Conservation (phyloP, 2,113 vertebrate genomes). For the Cyphomyrus discorhynchus region DNA sequence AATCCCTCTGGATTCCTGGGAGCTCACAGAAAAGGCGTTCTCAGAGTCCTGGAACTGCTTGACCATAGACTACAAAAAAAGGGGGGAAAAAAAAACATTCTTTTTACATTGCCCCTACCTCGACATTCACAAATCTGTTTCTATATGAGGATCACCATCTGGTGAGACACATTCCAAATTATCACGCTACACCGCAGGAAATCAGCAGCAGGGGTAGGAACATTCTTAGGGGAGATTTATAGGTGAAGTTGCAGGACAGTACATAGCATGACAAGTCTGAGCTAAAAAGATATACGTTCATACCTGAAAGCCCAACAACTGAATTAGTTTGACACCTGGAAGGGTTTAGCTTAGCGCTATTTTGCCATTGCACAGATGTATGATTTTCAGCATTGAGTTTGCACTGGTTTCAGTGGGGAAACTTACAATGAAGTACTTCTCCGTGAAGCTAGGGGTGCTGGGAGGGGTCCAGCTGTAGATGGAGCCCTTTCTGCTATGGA, state of each 20-base stretch:
- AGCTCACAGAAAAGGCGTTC: conserved; percentile 46
- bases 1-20: conserved; percentile 56
- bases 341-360: not conserved
- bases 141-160: conserved; percentile 15
- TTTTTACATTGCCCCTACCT: conserved; percentile 9
- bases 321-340: not conserved
- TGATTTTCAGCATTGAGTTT: not conserved
- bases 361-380: not conserved
- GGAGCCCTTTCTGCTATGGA: conserved; percentile 75
- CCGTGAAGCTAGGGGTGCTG: conserved; percentile 83
- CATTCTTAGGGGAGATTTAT: conserved; percentile 18
- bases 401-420: not conserved
- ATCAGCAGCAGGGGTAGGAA: conserved; percentile 4
- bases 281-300: not conserved
- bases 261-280: not conserved
- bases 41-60: conserved; percentile 58
- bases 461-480: conserved; percentile 84
- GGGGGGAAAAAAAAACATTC: not conserved
- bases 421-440: conserved; percentile 84
- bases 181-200: not conserved
- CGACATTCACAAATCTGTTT: conserved; percentile 2
- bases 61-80: conserved; percentile 63
- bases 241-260: not conserved
- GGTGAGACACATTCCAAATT: conserved; percentile 15
- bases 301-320: not conserved